Evolutionary conservation across 2,888 invertebrate genomes (phyloP), one percentile per base, ranked within the genome.

Genomic region (Nudaria mundana): DNA sequence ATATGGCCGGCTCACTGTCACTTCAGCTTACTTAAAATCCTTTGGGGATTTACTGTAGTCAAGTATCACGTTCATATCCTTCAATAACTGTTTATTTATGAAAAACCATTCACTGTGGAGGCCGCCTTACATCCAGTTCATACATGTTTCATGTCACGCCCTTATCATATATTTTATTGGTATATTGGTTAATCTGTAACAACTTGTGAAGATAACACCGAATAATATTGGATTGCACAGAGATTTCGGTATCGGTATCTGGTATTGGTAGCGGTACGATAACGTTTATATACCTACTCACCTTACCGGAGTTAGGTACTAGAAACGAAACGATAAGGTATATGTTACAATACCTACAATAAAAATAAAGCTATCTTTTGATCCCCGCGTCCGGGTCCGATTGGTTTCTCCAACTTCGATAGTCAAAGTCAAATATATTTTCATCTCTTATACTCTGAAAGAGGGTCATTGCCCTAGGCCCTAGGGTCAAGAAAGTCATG

Each of bases 151-250:
- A 53, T 66, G 48, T 62, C 50, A 48, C 7, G 25, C 40, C 48
- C 46, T 49, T 56, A 58, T 57, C 61, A 52, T 64, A 62, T 66
- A 57, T 58, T 61, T 61, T 70, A 63, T 74, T 75, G 74, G 74
- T 74, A 60, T 62, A 64, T 66, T 73, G 63, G 71, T 69, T 65
- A 67, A 66, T 68, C 60, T 68, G 65, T 65, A 65, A 68, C 63
- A 67, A 68, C 59, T 66, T 42, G 43, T 45, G 56, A 56, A 63
- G 73, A 72, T 74, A 75, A 67, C 62, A 56, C 56, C 51, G 50
- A 62, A 66, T 66, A 64, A 66, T 64, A 65, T 66, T 63, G 57
- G 55, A 65, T 67, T 58, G 55, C 58, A 65, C 68, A 66, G 66
- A 66, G 66, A 68, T 70, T 66, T 67, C 48, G 56, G 52, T 56